Evolutionary conservation across 1,140 invertebrate genomes (phyloP).

Genomic region (Drosophila kurseongensis): DNA sequence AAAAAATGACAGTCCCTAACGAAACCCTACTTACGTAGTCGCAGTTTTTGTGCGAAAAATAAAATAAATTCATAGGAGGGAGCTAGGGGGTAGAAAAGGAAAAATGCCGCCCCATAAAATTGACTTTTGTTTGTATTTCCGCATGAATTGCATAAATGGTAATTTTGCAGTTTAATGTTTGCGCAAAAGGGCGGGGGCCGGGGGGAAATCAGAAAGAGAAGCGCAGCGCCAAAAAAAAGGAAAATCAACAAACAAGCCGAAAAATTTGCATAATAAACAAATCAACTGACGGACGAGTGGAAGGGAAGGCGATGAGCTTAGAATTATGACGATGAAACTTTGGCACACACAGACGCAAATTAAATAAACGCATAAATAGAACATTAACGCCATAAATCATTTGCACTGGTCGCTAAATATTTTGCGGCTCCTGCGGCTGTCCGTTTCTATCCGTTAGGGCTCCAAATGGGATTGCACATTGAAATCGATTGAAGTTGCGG

Average conservation of each 20-base stretch:
- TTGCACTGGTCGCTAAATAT: constrained; percentile 67
- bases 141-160: constrained; percentile 83
- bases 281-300: constrained; percentile 43
- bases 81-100: constrained; percentile 15
- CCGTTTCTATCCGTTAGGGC: constrained; percentile 5
- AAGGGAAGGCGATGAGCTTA: constrained; percentile 33
- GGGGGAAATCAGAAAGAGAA: constrained; percentile 30
- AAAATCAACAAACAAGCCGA: constrained; percentile 49
- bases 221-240: constrained; percentile 24
- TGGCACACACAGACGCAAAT: constrained; percentile 46
- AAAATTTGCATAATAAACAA: constrained; percentile 62
- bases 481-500: constrained; percentile 64
- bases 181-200: constrained; percentile 41
- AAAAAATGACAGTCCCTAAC: constrained; percentile 59
- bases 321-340: constrained; percentile 55
- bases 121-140: constrained; percentile 83
- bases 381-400: constrained; percentile 82
- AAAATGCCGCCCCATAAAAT: constrained; percentile 68
- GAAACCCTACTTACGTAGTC: constrained; percentile 8
- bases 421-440: constrained; percentile 56
- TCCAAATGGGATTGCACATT: constrained; percentile 18
- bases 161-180: constrained; percentile 81
- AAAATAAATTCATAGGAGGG: constrained; percentile 24
- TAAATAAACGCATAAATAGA: constrained; percentile 82
- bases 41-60: constrained; percentile 27